phyloP scores from a whole-genome alignment of 2,888 invertebrate genomes.

The Philhelius pedissequus region DNA sequence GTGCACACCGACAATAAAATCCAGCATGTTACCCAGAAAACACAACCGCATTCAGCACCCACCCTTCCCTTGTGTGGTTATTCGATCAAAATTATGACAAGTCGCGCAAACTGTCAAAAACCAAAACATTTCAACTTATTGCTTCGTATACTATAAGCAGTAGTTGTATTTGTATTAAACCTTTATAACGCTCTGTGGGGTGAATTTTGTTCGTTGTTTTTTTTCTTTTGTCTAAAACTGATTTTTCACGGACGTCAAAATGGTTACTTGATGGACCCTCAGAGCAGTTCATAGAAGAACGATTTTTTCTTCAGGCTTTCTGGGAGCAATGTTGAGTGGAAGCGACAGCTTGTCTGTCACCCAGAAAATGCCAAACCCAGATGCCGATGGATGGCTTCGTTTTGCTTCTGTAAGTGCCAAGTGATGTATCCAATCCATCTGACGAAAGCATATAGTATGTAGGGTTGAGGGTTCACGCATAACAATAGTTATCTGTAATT shows the following conservation, averaged over 20 bases:
- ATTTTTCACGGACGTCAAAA: slow-evolving; percentile 62
- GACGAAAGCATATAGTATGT: slow-evolving; percentile 7
- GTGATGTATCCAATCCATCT: slow-evolving; percentile 43
- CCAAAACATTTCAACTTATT: slow-evolving; percentile 66
- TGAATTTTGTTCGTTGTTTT: background rate
- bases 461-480: too few relatives aligned
- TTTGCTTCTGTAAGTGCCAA: slow-evolving; percentile 42
- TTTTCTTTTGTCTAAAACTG: slow-evolving; percentile 5
- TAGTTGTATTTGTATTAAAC: slow-evolving; percentile 35
- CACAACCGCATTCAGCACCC: slow-evolving; percentile 44
- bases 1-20: slow-evolving; percentile 69
- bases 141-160: slow-evolving; percentile 58
- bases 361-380: slow-evolving; percentile 59
- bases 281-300: slow-evolving; percentile 22
- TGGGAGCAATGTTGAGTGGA: slow-evolving; percentile 37
- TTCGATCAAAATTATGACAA: slow-evolving; percentile 69
- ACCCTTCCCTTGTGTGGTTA: slow-evolving; percentile 49
- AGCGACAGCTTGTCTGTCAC: slow-evolving; percentile 68
- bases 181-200: background rate
- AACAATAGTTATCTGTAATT: too few relatives aligned
- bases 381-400: slow-evolving; percentile 8
- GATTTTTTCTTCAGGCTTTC: background rate
- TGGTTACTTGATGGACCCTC: slow-evolving; percentile 64
- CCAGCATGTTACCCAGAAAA: slow-evolving; percentile 63
- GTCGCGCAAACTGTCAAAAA: slow-evolving; percentile 69